Evolutionary conservation across 2,888 invertebrate genomes (phyloP), one percentile per base, ranked within the genome.

Genomic region (Euproctis similis): DNA sequence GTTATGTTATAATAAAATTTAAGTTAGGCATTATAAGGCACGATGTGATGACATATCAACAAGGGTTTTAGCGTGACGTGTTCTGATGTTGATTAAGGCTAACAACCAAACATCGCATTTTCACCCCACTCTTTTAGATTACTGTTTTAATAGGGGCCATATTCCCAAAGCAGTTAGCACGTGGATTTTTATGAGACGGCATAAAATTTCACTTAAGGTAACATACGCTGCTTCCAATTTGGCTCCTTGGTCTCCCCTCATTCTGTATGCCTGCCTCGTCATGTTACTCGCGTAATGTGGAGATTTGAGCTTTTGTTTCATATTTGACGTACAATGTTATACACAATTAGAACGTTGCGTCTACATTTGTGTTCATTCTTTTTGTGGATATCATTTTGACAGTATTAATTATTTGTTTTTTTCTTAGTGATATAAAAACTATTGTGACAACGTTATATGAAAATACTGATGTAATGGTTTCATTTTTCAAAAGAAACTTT

Each of bases 191-290:
- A 74, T 58, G 67, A 58, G 58, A 48, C 51, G 53, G 57, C 60
- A 66, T 75, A 69, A 74, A 74, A 72, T 74, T 74, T 74, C 70
- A 70, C 68, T 74, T 72, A 61, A 57, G 61, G 44, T 59, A 53
- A 58, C 62, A 53, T 49, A 57, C 53, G 52, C 46, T 47, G 31
- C 53, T 47, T 51, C 57, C 61, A 59, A 62, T 67, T 68, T 57
- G 61, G 59, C 59, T 57, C 59, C 63, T 61, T 57, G 63, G 62
- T 61, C 59, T 62, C 53, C 48, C 59, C 60, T 66, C 61, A 67
- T 71, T 63, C 52, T 45, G 59, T 65, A 69, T 63, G 59, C 61
- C 43, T 38, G 32, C 21, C 39, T 56, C 58, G 63, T 60, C 59
- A 50, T 47, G 54, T 59, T 58, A 48, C 53, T 30, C 50, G 36